These are phyloP conservation scores for Pachycephus smyrnensis DNA, from an alignment of 2,888 invertebrate species.

Conservation along the genomic window DNA sequence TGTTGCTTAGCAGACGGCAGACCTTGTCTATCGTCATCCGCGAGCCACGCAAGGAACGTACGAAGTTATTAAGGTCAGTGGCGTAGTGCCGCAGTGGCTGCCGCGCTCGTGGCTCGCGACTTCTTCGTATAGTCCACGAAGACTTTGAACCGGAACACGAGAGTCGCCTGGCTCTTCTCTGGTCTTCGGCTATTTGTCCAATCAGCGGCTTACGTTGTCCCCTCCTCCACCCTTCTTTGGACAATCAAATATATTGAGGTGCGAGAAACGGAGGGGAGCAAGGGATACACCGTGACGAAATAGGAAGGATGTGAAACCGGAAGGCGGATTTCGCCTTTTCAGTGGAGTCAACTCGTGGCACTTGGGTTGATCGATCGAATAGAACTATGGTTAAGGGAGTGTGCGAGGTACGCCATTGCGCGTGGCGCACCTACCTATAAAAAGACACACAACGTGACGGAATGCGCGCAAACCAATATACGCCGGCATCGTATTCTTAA, in stretches of 20 bases:
- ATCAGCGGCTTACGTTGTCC: not conserved
- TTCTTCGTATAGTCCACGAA: too few species aligned
- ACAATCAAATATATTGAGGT: too few species aligned
- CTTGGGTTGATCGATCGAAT: too few species aligned
- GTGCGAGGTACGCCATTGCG: slow-evolving; percentile 28
- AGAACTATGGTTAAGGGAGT: not conserved
- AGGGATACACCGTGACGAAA: too few species aligned
- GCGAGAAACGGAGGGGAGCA: too few species aligned
- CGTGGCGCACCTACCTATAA: slow-evolving; percentile 29
- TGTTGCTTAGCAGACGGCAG: slow-evolving; percentile 45
- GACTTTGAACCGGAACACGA: too few species aligned
- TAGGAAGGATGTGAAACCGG: too few species aligned
- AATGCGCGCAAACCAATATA: slow-evolving; percentile 28
- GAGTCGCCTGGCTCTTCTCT: too few species aligned
- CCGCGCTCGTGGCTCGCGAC: slow-evolving; percentile 17
- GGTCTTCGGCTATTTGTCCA: not conserved
- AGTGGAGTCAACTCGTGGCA: too few species aligned
- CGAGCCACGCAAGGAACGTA: slow-evolving; percentile 52
- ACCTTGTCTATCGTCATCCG: slow-evolving; percentile 58
- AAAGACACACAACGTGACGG: slow-evolving; percentile 26
- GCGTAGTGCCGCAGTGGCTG: slow-evolving; percentile 35
- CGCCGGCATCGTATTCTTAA: slow-evolving; percentile 23
- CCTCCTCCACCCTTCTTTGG: too few species aligned
- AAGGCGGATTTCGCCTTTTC: too few species aligned
- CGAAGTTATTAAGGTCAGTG: slow-evolving; percentile 60